Base-by-base conservation (phyloP, 1,140 invertebrate genomes). In the Polypedilum vanderplanki region DNA sequence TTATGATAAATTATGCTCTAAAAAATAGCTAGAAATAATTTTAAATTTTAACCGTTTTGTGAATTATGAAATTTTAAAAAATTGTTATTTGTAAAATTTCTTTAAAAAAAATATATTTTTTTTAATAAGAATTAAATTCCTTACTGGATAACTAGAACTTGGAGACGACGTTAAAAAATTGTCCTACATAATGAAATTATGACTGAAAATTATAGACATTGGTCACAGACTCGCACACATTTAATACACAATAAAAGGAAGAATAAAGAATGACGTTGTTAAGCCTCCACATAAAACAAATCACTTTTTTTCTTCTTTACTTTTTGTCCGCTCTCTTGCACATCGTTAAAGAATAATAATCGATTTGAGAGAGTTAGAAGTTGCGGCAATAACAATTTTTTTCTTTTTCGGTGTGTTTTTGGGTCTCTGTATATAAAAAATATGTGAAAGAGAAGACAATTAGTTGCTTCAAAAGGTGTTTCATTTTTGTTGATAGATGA, bases 181-280 rank as follows among this genome's bases (percentile, higher is more conserved):
- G 10, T 57, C 46, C 46, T n/a, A 57, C 4, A 57, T 15, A 57
- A 57, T 33, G n/a, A 57, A 15, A 4, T 57, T 57, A 4, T 15
- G 12, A 46, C 15, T 12, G 8, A 46, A 57, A 57, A 57, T 57
- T 57, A 57, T 57, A n/a, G 24, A 15, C n/a, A n/a, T 57, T n/a
- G 46, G 46, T 57, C 46, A n/a, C 12, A 57, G 46, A 57, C 46
- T n/a, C 15, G 46, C 46, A 57, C 46, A 57, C 46, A 57, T 57
- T 57, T n/a, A 57, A 57, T n/a, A 15, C 12, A 57, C 12, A 57
- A 57, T 57, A 57, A 57, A 57, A 57, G 46, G 12, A 57, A 57
- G 12, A 57, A 57, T n/a, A 57, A 57, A 12, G 46, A 57, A 57
- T 57, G 46, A 57, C 46, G 46, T 57, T 57, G 46, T 57, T 57